Percentiles rank a stretch among this genome's conserved stretches.
Evolutionary conservation across 1,140 invertebrate species (phyloP).

Genomic region (Phenacoccus solenopsis): DNA sequence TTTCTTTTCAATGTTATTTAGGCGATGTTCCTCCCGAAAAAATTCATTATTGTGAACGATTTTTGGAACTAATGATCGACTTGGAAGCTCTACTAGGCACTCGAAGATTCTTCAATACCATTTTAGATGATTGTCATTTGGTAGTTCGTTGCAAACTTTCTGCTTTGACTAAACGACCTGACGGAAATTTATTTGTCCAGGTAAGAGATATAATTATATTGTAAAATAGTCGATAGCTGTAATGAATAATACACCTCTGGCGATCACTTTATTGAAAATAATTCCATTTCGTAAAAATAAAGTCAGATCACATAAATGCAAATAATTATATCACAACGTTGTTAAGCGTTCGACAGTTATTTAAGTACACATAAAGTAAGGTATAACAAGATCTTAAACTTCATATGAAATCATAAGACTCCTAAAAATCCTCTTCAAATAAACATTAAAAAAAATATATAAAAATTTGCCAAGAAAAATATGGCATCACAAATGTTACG

Average conservation of each 20-base stretch:
- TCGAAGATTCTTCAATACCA: constrained; percentile 88
- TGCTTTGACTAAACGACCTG: constrained; percentile 53
- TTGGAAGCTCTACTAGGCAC: constrained; percentile 89
- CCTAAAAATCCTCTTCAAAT: not conserved
- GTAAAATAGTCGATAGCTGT: too few relatives aligned
- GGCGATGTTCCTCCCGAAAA: constrained; percentile 43
- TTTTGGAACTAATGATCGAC: constrained; percentile 92
- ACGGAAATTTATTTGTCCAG: constrained; percentile 85
- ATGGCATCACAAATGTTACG: too few relatives aligned
- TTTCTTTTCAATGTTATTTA: constrained; percentile 18
- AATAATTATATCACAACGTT: not conserved
- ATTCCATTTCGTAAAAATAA: not conserved
- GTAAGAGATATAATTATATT: constrained; percentile 41
- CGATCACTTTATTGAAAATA: too few relatives aligned
- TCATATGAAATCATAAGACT: not conserved
- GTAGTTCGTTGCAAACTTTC: constrained; percentile 81
- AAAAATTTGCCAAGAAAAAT: not conserved
- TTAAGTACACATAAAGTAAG: not conserved
- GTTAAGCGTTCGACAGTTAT: not conserved
- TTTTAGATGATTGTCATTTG: constrained; percentile 89
- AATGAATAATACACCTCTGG: too few relatives aligned
- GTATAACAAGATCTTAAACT: too few relatives aligned
- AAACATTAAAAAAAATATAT: not conserved
- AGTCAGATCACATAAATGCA: not conserved
- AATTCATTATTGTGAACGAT: constrained; percentile 84